Base-by-base conservation (phyloP, 1,140 invertebrate species). In the Apis dorsata region DNA sequence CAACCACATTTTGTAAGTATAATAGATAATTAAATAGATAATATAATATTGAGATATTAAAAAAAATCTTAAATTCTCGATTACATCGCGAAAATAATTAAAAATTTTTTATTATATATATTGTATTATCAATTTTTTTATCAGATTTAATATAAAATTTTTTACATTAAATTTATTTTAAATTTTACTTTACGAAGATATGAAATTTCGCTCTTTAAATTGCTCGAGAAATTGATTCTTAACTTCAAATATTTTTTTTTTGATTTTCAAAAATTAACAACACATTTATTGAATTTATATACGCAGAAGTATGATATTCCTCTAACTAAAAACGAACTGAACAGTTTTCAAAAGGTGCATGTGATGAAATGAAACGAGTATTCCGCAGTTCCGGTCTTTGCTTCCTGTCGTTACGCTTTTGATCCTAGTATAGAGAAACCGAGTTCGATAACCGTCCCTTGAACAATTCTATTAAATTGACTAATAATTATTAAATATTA, bases 341-440 rank as follows among this genome's bases (percentile, higher is more conserved):
- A 87, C 87, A 84, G 87, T 90, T 90, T 88, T 88, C 79, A 78
- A 90, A 86, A 85, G 85, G 76, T 59, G 70, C 81, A 80, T 88
- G 82, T 87, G 79, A 90, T 71, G 44, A 79, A 86, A 83, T 72
- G 83, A 85, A 91, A 89, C 87, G 70, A 80, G 79, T 77, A 78
- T 81, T 88, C 87, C 88, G 85, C 79, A 90, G 85, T 92, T 92
- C 92, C 92, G 92, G 92, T 80, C 88, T 92, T 90, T 79, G 75
- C 78, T 92, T 92, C 92, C 92, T 91, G 85, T 74, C 83, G 91
- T 92, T 87, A 92, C 90, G 91, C 91, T 90, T 78, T 63, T 81
- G 55, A 82, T 81, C 87, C 49, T 72, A n/a, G 55, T 71, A 84
- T 15, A 75, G 72, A 75, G 79, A 79, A 84, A 85, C 85, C 77